Evolutionary conservation across 1,140 invertebrate species (phyloP).

Genomic region (Drosophila repleta): DNA sequence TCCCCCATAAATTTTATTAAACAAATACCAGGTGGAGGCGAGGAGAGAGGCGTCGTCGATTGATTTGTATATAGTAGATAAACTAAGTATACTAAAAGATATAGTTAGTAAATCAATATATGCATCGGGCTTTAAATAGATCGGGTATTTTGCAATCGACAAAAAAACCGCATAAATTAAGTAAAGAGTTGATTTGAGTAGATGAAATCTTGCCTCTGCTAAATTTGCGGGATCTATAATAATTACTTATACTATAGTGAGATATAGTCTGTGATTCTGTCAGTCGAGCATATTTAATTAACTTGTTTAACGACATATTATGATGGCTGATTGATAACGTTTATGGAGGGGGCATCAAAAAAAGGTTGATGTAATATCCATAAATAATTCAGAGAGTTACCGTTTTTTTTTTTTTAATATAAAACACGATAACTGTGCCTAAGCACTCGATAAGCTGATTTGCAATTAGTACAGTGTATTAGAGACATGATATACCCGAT

Average conservation of each 20-base stretch:
- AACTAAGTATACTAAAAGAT: background rate
- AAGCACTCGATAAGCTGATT: constrained; percentile 3
- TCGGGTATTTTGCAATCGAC: no score
- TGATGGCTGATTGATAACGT: constrained; percentile 21
- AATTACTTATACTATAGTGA: background rate
- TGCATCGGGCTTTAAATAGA: no score
- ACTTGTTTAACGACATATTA: constrained; percentile 11
- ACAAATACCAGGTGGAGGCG: background rate
- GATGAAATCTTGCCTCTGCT: no score
- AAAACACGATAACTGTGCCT: background rate
- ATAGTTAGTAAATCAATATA: background rate
- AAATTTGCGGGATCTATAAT: no score
- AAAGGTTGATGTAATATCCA: constrained; percentile 27
- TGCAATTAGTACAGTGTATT: no score
- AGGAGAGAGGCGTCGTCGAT: background rate
- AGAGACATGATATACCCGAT: background rate
- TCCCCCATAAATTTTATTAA: constrained; percentile 14
- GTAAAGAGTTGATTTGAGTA: no score
- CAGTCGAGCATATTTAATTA: constrained; percentile 30
- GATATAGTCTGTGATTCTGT: background rate
- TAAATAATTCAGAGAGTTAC: constrained; percentile 2
- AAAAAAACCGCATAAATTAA: no score
- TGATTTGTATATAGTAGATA: background rate
- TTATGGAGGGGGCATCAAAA: constrained; percentile 2
- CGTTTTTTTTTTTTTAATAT: constrained; percentile 4